phyloP scores from a whole-genome alignment of 1,140 invertebrate genomes.

The Halesus radiatus region DNA sequence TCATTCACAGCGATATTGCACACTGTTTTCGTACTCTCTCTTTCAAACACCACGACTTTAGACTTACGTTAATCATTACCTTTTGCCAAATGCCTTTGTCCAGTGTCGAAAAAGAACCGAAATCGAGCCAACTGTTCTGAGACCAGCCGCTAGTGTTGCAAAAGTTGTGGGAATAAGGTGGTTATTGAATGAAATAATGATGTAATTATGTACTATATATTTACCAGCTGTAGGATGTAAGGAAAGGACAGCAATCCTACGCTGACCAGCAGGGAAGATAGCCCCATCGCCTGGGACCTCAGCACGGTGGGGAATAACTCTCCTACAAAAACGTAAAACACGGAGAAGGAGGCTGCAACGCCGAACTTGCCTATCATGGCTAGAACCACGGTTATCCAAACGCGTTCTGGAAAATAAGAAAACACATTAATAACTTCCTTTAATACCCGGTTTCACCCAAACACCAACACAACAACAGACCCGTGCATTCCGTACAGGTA shows the following conservation, averaged over 20 bases:
- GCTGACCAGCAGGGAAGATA: conserved; percentile 77
- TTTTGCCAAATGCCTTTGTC: too few species aligned
- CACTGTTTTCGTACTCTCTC: too few species aligned
- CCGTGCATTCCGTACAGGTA: too few species aligned
- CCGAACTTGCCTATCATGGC: conserved; percentile 78
- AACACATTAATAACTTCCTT: background rate
- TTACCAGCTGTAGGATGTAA: conserved; percentile 79
- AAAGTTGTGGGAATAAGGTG: too few species aligned
- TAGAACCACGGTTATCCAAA: conserved; percentile 75
- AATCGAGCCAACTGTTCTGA: too few species aligned
- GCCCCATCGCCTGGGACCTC: conserved; percentile 78
- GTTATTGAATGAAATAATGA: conserved; percentile 52
- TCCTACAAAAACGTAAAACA: conserved; percentile 79
- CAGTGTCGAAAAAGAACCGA: too few species aligned
- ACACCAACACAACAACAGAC: too few species aligned
- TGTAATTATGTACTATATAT: conserved; percentile 37
- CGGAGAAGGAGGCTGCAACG: conserved; percentile 76
- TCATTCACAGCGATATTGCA: too few species aligned
- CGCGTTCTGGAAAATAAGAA: conserved; percentile 65
- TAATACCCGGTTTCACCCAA: background rate
- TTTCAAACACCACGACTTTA: too few species aligned
- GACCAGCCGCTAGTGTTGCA: too few species aligned
- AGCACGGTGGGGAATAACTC: conserved; percentile 78
- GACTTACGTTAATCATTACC: too few species aligned
- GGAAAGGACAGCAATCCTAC: conserved; percentile 76